Evolutionary conservation across 2,113 vertebrate species (phyloP).

Genomic region (Ictidomys tridecemlineatus): DNA sequence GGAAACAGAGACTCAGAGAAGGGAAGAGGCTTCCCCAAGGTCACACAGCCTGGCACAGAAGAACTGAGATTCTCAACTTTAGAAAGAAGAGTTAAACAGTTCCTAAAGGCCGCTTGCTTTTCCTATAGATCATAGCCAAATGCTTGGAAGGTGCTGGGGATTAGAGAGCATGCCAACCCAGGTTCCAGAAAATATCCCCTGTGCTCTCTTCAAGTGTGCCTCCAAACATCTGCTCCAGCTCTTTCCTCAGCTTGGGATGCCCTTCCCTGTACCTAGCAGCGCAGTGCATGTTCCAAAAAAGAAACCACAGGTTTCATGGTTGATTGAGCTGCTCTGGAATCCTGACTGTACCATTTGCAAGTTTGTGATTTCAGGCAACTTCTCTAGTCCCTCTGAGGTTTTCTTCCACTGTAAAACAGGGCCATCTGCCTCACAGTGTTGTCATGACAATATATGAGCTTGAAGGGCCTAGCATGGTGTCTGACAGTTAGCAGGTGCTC

Average conservation of each 20-base stretch:
- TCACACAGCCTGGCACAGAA: neutral
- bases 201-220: neutral
- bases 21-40: neutral
- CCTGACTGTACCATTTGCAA: neutral
- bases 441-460: neutral
- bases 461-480: neutral
- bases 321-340: neutral
- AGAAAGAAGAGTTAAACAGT: neutral
- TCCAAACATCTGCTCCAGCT: neutral
- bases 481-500: neutral
- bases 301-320: neutral
- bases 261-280: neutral
- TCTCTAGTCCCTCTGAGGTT: neutral
- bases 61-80: conserved; percentile 20
- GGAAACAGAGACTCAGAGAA: conserved; percentile 16
- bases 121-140: neutral
- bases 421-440: neutral
- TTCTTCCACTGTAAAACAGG: neutral
- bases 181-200: neutral
- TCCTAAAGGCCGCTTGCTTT: neutral
- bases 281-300: neutral
- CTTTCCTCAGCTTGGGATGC: neutral
- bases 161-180: neutral
- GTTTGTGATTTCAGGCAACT: neutral
- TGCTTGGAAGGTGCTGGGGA: neutral